Percentiles rank a stretch among this genome's conserved stretches.
Conservation (phyloP, 2,888 invertebrate genomes). For the Drosophila tripunctata region DNA sequence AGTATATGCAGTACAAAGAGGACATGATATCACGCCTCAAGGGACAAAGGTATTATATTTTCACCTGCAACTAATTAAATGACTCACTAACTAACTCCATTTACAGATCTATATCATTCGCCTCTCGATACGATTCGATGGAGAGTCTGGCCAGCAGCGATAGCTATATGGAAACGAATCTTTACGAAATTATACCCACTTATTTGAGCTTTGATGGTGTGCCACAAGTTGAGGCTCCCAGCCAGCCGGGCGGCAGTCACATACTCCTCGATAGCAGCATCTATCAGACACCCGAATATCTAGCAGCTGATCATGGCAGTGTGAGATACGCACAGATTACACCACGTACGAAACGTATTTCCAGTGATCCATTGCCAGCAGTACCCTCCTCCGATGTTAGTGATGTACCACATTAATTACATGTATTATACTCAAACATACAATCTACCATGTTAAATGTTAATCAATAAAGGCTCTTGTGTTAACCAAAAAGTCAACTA, state of each 20-base stretch:
- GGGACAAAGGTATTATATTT: constrained; percentile 35
- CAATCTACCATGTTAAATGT: background rate
- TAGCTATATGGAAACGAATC: constrained; percentile 77
- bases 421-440: background rate
- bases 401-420: constrained; percentile 11
- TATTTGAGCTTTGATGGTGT: constrained; percentile 55
- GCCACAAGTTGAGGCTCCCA: constrained; percentile 11
- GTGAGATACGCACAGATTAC: constrained; percentile 69
- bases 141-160: constrained; percentile 70
- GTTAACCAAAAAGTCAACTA: constrained; percentile 2
- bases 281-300: background rate
- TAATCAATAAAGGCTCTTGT: constrained; percentile 35
- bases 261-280: constrained; percentile 30
- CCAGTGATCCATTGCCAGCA: constrained; percentile 79
- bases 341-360: constrained; percentile 56
- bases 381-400: constrained; percentile 51
- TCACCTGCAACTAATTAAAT: too few relatives aligned
- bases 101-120: constrained; percentile 26
- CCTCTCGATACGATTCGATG: constrained; percentile 51
- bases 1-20: constrained; percentile 55
- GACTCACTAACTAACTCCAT: background rate
- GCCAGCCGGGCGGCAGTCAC: constrained; percentile 15
- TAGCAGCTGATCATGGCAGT: background rate
- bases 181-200: constrained; percentile 78
- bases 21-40: constrained; percentile 47